Evolutionary conservation across 2,797 vertebrate genomes (phyloP).

Genomic region (Falco novaeseelandiae): DNA sequence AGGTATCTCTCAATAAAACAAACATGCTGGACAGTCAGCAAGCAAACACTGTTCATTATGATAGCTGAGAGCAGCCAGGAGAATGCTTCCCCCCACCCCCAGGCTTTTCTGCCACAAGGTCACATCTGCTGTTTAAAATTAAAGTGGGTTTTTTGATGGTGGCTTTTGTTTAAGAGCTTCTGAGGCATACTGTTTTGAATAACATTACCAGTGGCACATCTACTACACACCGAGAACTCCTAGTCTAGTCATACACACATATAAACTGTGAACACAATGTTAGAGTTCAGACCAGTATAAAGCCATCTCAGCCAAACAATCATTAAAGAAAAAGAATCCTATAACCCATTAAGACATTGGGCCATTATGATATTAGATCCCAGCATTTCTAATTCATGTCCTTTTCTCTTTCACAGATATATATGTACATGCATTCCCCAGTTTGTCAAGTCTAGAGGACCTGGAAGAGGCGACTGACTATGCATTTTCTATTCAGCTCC

Average conservation of each 20-base stretch:
- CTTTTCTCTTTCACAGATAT: background rate
- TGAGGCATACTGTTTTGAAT: background rate
- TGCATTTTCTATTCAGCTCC: background rate
- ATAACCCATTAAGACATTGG: background rate
- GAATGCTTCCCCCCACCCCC: background rate
- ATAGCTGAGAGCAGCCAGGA: background rate
- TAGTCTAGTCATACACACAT: background rate
- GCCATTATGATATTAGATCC: background rate
- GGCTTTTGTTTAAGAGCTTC: background rate
- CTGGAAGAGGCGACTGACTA: background rate
- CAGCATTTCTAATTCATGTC: background rate
- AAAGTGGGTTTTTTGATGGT: background rate
- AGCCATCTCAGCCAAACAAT: background rate
- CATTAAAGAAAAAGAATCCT: background rate
- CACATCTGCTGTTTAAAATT: constrained; percentile 14
- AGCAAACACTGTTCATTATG: background rate
- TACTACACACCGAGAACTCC: background rate
- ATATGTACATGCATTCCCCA: background rate
- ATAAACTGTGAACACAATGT: background rate
- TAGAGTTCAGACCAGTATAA: background rate
- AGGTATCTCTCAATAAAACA: background rate
- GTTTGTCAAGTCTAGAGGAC: background rate
- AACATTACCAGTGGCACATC: background rate
- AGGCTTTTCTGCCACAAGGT: constrained; percentile 4
- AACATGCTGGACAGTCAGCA: background rate